These are phyloP conservation scores for Microctenopoma lineatum DNA, from an alignment of 2,797 vertebrate species.

Conservation along the genomic window DNA sequence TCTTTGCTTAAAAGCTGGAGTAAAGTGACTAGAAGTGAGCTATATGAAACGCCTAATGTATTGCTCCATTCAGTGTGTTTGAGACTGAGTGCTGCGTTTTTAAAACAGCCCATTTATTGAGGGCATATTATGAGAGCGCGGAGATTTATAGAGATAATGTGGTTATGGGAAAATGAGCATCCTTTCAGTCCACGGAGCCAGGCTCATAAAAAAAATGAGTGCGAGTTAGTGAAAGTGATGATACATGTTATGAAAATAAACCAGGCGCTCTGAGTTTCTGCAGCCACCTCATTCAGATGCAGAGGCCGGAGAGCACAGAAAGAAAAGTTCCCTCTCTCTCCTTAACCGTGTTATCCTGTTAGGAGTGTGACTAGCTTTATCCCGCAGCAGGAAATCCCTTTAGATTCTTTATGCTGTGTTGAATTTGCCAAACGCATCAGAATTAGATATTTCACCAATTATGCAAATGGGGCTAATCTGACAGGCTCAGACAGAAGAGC, in stretches of 20 bases:
- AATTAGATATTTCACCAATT: constrained; percentile 48
- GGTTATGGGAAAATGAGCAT: background rate
- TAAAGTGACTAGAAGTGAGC: constrained; percentile 6
- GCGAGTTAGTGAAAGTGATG: constrained; percentile 16
- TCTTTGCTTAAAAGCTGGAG: constrained; percentile 14
- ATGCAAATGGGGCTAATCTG: constrained; percentile 65
- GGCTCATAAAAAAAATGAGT: background rate
- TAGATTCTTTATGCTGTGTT: constrained; percentile 30
- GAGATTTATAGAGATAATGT: background rate
- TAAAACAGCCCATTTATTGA: constrained; percentile 16
- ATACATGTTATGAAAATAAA: constrained; percentile 55
- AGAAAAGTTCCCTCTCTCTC: constrained; percentile 12
- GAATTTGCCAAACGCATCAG: constrained; percentile 28
- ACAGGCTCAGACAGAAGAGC: constrained; percentile 23
- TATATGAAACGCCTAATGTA: background rate
- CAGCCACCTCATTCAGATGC: constrained; percentile 15
- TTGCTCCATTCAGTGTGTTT: constrained; percentile 27
- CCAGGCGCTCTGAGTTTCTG: constrained; percentile 36
- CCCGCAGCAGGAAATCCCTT: constrained; percentile 44
- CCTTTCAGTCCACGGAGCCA: background rate
- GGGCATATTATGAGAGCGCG: background rate
- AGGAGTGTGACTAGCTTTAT: constrained; percentile 36
- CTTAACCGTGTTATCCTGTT: constrained; percentile 43
- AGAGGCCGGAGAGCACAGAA: constrained; percentile 17
- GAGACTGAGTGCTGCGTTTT: background rate